Conservation (phyloP, 2,797 vertebrate genomes). For the Pantherophis alleghaniensis region DNA sequence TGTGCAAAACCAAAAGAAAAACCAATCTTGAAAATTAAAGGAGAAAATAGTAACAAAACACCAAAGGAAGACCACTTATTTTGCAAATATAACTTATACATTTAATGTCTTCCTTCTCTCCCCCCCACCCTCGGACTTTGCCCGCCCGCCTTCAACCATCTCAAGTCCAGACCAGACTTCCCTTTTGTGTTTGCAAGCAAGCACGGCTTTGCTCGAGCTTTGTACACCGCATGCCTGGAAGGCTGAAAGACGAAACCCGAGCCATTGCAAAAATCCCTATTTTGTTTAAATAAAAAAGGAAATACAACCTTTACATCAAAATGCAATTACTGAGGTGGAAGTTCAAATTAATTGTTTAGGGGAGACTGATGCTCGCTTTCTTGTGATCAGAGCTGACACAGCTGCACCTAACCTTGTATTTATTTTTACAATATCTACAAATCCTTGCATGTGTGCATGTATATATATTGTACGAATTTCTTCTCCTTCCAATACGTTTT, state of each 20-base stretch:
- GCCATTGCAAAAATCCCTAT: neutral
- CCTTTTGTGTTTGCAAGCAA: conserved; percentile 66
- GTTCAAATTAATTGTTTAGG: neutral
- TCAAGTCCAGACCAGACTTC: conserved; percentile 52
- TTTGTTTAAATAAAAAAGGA: neutral
- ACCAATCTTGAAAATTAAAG: conserved; percentile 31
- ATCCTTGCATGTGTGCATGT: neutral
- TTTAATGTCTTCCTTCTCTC: neutral
- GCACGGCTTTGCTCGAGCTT: conserved; percentile 51
- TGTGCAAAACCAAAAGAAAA: neutral
- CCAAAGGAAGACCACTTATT: conserved; percentile 7
- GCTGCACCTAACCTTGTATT: neutral
- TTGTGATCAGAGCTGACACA: neutral
- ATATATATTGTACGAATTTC: conserved; percentile 56
- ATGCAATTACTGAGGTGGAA: neutral
- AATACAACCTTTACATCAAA: neutral
- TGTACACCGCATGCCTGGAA: conserved; percentile 33
- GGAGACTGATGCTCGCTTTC: neutral
- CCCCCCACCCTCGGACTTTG: neutral
- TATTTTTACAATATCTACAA: neutral
- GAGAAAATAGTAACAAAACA: neutral
- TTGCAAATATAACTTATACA: conserved; percentile 36
- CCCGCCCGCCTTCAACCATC: conserved; percentile 36
- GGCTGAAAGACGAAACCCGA: neutral
- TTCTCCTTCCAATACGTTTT: conserved; percentile 1